Percentiles rank a stretch among this genome's conserved stretches.
phyloP scores from a whole-genome alignment of 2,888 invertebrate genomes.

The Watsonalla cultraria region DNA sequence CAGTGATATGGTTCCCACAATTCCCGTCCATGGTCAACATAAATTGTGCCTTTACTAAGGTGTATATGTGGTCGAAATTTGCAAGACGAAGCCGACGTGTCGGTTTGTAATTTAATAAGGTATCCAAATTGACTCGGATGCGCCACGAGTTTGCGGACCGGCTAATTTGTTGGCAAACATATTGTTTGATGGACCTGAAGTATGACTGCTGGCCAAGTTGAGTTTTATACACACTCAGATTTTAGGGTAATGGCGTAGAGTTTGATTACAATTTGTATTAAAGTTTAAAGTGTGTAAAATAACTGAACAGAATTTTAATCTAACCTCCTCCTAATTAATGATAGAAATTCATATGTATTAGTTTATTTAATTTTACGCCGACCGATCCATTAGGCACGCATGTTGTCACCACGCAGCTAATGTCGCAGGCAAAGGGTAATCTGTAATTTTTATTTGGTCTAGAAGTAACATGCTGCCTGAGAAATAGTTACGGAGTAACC shows the following conservation, averaged over 20 bases:
- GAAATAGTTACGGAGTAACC: too few relatives aligned
- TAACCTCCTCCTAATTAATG: too few relatives aligned
- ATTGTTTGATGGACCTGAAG: slow-evolving; percentile 50
- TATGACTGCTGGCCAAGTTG: slow-evolving; percentile 18
- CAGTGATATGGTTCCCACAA: slow-evolving; percentile 7
- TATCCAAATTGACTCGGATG: slow-evolving; percentile 73
- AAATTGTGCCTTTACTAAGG: slow-evolving; percentile 5
- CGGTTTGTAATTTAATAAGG: slow-evolving; percentile 73
- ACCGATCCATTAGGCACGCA: too few relatives aligned
- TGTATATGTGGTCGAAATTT: slow-evolving; percentile 5
- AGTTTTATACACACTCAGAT: slow-evolving; percentile 10
- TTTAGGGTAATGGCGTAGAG: too few relatives aligned
- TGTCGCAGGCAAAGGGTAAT: too few relatives aligned
- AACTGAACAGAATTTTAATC: too few relatives aligned
- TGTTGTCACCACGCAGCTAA: too few relatives aligned
- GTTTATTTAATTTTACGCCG: too few relatives aligned
- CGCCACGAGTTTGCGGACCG: slow-evolving; percentile 59
- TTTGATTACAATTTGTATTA: too few relatives aligned
- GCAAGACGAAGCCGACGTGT: slow-evolving; percentile 53
- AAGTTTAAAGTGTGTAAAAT: too few relatives aligned
- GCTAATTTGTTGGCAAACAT: slow-evolving; percentile 71
- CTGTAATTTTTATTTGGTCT: too few relatives aligned
- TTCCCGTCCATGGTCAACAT: background rate
- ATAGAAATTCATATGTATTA: too few relatives aligned
- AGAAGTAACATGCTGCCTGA: background rate